Percentiles rank a stretch among this genome's conserved stretches.
Evolutionary conservation across 2,113 vertebrate genomes (phyloP).

Genomic region (Pedetes capensis): DNA sequence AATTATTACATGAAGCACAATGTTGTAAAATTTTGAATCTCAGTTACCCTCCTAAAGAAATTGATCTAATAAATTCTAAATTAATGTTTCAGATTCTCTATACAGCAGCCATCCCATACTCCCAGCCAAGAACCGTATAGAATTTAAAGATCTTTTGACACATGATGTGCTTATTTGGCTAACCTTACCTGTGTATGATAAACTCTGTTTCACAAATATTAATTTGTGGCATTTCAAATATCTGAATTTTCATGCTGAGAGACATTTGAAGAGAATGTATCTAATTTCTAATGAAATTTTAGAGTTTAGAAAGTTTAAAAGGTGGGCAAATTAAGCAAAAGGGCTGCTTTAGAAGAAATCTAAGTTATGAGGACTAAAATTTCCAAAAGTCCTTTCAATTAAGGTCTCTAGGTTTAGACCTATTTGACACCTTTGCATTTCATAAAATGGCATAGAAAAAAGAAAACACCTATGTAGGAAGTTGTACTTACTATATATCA

Average conservation of each 20-base stretch:
- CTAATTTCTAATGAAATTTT: constrained; percentile 33
- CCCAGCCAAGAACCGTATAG: neutral
- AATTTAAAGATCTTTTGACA: constrained; percentile 30
- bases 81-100: neutral
- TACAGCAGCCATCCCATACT: neutral
- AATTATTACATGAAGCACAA: neutral
- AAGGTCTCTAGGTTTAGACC: neutral
- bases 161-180: neutral
- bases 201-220: constrained; percentile 30
- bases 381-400: neutral
- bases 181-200: neutral
- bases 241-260: constrained; percentile 8
- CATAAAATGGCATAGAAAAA: constrained; percentile 9
- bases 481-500: neutral
- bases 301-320: constrained; percentile 33
- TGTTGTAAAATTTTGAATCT: neutral
- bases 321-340: neutral
- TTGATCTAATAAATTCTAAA: constrained; percentile 22
- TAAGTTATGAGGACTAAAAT: neutral
- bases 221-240: neutral
- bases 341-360: neutral
- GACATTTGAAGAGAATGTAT: constrained; percentile 30
- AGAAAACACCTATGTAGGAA: neutral
- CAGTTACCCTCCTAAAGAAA: constrained; percentile 19
- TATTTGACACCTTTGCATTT: neutral